phyloP scores from a whole-genome alignment of 2,888 invertebrate species.

The Tricholauxania praeusta region DNA sequence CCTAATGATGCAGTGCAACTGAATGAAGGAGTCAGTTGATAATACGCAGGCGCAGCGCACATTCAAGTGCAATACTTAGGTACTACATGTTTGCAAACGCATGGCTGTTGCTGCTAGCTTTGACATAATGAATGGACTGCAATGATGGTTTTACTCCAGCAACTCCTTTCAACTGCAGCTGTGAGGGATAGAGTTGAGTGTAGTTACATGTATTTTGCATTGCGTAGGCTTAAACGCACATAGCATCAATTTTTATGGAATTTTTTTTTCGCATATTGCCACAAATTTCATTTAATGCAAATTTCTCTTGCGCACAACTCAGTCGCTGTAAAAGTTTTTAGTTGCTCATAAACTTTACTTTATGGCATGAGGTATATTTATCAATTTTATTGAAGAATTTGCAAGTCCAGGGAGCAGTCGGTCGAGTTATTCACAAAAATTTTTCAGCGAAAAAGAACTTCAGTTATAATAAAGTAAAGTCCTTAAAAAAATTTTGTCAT shows the following conservation, averaged over 20 bases:
- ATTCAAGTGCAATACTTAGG: slow-evolving; percentile 18
- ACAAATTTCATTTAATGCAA: slow-evolving; percentile 29
- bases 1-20: neutral
- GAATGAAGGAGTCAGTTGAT: neutral
- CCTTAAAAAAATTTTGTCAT: too few relatives aligned
- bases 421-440: too few relatives aligned
- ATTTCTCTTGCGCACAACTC: slow-evolving; percentile 28
- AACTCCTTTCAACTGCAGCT: too few relatives aligned
- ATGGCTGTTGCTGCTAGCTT: slow-evolving; percentile 1
- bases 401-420: too few relatives aligned
- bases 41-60: slow-evolving; percentile 1
- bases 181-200: neutral
- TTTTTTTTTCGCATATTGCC: slow-evolving; percentile 1
- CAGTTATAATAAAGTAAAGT: too few relatives aligned
- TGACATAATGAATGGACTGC: slow-evolving; percentile 34
- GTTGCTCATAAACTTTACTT: too few relatives aligned
- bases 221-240: slow-evolving; percentile 28
- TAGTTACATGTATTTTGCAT: slow-evolving; percentile 21
- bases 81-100: neutral
- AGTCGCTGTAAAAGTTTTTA: slow-evolving; percentile 2
- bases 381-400: too few relatives aligned
- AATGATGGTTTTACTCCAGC: too few relatives aligned
- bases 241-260: neutral
- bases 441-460: too few relatives aligned
- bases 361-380: too few relatives aligned